Conservation (phyloP, 1,140 invertebrate genomes). For the Heliconius eleuchia region DNA sequence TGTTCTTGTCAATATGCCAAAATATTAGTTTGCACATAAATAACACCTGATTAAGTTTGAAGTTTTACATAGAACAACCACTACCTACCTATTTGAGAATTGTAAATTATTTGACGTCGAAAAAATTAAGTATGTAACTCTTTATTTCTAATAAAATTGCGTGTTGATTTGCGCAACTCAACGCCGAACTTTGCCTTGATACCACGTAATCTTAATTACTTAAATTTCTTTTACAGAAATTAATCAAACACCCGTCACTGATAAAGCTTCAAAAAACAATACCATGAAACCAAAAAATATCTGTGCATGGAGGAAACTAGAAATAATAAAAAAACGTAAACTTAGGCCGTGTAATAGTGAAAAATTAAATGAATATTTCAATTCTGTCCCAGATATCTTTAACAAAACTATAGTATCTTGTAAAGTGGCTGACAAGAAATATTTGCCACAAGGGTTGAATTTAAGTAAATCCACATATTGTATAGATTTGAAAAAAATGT, state of each 20-base stretch:
- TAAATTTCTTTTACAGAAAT: background rate
- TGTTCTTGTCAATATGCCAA: too few species aligned
- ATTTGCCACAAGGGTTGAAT: slow-evolving; percentile 59
- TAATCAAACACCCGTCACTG: background rate
- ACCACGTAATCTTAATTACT: background rate
- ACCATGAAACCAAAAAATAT: slow-evolving; percentile 19
- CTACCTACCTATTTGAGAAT: too few species aligned
- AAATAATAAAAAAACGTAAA: slow-evolving; percentile 48
- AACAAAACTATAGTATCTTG: slow-evolving; percentile 52
- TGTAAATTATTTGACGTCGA: too few species aligned
- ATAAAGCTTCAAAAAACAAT: background rate
- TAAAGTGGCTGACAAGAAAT: slow-evolving; percentile 53
- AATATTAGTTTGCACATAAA: too few species aligned
- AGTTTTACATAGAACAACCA: too few species aligned
- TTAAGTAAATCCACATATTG: slow-evolving; percentile 57
- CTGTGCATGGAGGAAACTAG: slow-evolving; percentile 40
- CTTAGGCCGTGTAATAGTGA: slow-evolving; percentile 41
- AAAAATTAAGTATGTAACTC: too few species aligned
- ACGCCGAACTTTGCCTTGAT: too few species aligned
- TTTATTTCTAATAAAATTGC: too few species aligned
- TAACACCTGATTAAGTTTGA: too few species aligned
- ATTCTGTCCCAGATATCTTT: slow-evolving; percentile 53
- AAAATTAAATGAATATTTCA: slow-evolving; percentile 45
- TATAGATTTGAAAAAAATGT: slow-evolving; percentile 51
- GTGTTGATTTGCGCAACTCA: too few species aligned